phyloP scores from a whole-genome alignment of 1,140 invertebrate species.

The Trichomalopsis sarcophagae region DNA sequence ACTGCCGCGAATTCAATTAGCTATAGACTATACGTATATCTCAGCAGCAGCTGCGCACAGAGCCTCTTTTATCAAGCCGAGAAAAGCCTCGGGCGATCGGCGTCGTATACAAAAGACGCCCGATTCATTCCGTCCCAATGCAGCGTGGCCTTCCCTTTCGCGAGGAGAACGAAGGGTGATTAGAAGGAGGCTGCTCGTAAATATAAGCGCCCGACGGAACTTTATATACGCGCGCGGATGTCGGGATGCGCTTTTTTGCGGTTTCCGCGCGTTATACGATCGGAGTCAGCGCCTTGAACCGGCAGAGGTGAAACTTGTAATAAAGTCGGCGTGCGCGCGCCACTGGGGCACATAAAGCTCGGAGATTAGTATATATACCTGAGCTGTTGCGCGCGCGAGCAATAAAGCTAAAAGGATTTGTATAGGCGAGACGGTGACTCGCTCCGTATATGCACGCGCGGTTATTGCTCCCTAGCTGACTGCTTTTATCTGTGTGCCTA shows the following conservation, averaged over 20 bases:
- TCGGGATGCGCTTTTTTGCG: not conserved
- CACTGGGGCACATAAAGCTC: not conserved
- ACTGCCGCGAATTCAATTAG: slow-evolving; percentile 11
- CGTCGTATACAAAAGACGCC: too few relatives aligned
- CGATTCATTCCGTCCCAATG: too few relatives aligned
- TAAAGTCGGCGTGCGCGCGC: not conserved
- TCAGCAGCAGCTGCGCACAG: not conserved
- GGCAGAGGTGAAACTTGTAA: not conserved
- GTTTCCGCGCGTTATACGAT: not conserved
- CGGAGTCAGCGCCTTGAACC: not conserved
- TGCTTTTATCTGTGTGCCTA: too few relatives aligned
- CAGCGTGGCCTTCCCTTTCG: too few relatives aligned
- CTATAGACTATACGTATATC: not conserved
- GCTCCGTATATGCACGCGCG: too few relatives aligned
- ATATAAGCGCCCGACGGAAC: not conserved
- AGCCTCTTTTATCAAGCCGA: not conserved
- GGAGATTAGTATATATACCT: not conserved
- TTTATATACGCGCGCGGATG: not conserved
- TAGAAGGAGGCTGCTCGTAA: not conserved
- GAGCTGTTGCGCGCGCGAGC: not conserved
- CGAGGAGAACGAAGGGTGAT: not conserved
- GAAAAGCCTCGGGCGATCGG: too few relatives aligned
- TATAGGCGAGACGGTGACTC: not conserved
- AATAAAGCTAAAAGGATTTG: slow-evolving; percentile 37
- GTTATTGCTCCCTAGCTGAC: too few relatives aligned